Conservation (phyloP, 1,140 invertebrate species). For the Pseudomyrmex dendroicus region DNA sequence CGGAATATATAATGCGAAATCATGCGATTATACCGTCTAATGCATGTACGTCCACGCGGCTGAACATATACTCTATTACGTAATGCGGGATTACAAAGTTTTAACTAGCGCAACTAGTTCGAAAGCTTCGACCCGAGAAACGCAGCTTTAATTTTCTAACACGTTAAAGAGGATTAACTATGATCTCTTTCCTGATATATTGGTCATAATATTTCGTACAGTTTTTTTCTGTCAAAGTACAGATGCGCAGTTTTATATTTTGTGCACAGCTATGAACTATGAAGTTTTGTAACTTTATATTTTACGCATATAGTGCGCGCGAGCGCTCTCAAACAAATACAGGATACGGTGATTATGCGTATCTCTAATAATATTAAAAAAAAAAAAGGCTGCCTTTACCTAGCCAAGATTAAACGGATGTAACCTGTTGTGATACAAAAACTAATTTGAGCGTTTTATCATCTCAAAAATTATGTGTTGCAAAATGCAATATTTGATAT, state of each 20-base stretch:
- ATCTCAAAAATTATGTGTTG: neutral
- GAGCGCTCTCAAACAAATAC: too few species aligned
- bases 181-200: neutral
- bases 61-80: slow-evolving; percentile 53
- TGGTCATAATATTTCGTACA: slow-evolving; percentile 9
- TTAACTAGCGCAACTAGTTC: slow-evolving; percentile 55
- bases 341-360: too few species aligned
- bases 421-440: neutral
- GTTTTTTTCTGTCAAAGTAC: slow-evolving; percentile 33
- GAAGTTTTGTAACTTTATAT: neutral
- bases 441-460: slow-evolving; percentile 4
- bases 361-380: too few species aligned
- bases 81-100: slow-evolving; percentile 52
- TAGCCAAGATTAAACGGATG: too few species aligned
- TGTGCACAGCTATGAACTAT: neutral
- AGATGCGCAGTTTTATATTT: slow-evolving; percentile 8
- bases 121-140: slow-evolving; percentile 37
- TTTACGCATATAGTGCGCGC: neutral
- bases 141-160: slow-evolving; percentile 53
- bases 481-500: neutral
- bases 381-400: too few species aligned
- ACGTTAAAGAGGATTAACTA: slow-evolving; percentile 49
- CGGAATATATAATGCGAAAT: slow-evolving; percentile 41
- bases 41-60: slow-evolving; percentile 46
- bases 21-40: slow-evolving; percentile 38